A percentile compares a stretch with the other conserved stretches of the same genome.
Conservation (phyloP, 2,797 vertebrate species). For the Eospalax fontanierii region DNA sequence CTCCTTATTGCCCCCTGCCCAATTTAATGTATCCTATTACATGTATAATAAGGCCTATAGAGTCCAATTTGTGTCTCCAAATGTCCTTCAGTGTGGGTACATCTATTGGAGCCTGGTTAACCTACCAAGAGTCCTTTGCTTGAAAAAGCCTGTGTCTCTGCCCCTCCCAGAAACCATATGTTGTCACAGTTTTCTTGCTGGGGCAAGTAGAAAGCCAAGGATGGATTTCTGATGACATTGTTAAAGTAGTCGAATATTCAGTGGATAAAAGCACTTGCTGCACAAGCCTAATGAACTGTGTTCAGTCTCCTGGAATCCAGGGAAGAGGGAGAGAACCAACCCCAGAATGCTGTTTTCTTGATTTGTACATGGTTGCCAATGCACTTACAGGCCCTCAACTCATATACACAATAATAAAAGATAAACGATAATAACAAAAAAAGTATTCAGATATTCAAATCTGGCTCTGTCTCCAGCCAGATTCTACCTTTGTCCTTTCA, state of each 20-base stretch:
- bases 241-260: background rate
- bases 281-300: background rate
- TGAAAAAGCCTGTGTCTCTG: too few relatives aligned
- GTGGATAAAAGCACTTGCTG: background rate
- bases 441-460: background rate
- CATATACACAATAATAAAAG: background rate
- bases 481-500: background rate
- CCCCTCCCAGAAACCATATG: too few relatives aligned
- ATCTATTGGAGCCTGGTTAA: too few relatives aligned
- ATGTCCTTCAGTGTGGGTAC: too few relatives aligned
- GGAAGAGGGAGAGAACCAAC: background rate
- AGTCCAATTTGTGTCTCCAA: too few relatives aligned
- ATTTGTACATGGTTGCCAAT: background rate
- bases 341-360: background rate
- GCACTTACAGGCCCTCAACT: background rate
- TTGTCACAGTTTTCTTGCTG: too few relatives aligned
- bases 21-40: too few relatives aligned
- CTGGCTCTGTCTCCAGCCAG: background rate
- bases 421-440: background rate
- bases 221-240: background rate
- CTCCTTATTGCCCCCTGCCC: too few relatives aligned
- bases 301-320: background rate
- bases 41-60: too few relatives aligned
- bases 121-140: too few relatives aligned
- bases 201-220: background rate